phyloP scores from a whole-genome alignment of 2,797 vertebrate genomes.

The Peromyscus nudipes region DNA sequence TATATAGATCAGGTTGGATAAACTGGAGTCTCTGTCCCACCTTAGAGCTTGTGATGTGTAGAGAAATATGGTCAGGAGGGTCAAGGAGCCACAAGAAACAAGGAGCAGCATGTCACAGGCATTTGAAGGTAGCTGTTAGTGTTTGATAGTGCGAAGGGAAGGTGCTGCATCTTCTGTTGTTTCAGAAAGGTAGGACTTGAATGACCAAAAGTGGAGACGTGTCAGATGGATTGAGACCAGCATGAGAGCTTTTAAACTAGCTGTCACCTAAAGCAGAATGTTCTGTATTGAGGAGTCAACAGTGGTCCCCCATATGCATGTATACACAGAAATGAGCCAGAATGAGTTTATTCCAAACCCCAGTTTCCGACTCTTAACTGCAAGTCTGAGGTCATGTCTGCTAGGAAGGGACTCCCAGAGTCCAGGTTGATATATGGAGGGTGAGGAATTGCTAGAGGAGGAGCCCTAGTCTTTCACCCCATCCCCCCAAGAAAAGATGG shows the following conservation, averaged over 20 bases:
- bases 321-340: not conserved
- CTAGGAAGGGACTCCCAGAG: not conserved
- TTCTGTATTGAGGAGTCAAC: rapidly evolving
- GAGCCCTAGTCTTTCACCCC: not conserved
- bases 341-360: too few relatives aligned
- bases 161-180: not conserved
- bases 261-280: rapidly evolving
- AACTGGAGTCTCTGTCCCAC: not conserved
- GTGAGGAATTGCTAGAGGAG: not conserved
- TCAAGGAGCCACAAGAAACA: not conserved
- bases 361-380: not conserved
- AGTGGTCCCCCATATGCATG: rapidly evolving
- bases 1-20: rapidly evolving
- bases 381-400: not conserved
- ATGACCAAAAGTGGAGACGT: not conserved
- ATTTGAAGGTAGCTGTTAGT: not conserved
- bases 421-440: not conserved
- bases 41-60: not conserved
- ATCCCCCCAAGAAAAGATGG: not conserved
- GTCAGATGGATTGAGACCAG: too few relatives aligned
- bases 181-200: not conserved
- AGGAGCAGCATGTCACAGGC: not conserved
- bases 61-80: not conserved
- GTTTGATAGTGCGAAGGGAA: not conserved
- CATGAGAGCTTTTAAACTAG: not conserved